Base-by-base conservation (phyloP, 2,113 vertebrate species). In the Microtus montanus region DNA sequence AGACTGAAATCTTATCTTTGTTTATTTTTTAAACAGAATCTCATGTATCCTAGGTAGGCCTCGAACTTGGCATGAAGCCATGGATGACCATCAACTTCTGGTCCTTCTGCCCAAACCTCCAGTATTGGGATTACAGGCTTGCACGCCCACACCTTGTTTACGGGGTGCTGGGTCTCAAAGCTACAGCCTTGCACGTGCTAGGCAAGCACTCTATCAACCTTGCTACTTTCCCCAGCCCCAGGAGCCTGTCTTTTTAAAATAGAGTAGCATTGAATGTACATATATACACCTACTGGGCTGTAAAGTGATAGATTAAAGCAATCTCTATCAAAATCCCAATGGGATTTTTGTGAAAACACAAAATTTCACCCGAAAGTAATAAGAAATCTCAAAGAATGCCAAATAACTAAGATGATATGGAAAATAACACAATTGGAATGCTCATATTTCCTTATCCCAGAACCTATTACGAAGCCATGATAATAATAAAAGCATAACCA, bases 341-440 rank as follows among this genome's bases (percentile, higher is more conserved):
- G 49, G 58, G 4, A 54, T 87, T 87, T 78, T 74, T 49, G 24
- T 38, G 93, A 94, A 93, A 85, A 86, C 0, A 70, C 52, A 92
- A 89, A 91, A 86, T 64, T 20, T 71, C 66, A 89, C 44, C 61
- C 52, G 33, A 95, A 89, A 83, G 15, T 66, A 75, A 44, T n/a
- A 84, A 20, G n/a, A 24, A 79, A 85, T 49, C 24, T 97, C 61
- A 90, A 33, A 73, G 66, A 71, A 75, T 12, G 58, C n/a, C 38
- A 54, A 93, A 52, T 3, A 89, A n/a, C 28, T 70, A 71, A 90
- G 49, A 91, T 9, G 58, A 78, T 44, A 85, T 73, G 58, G 61
- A 87, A 83, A 89, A 61, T 35, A 93, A 70, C 8, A 41, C 26
- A 91, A 10, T 7, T 77, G 52, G 54, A 93, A 13, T 41, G 63